Base-by-base conservation (phyloP, 2,113 vertebrate species). In the Corythoichthys intestinalis region DNA sequence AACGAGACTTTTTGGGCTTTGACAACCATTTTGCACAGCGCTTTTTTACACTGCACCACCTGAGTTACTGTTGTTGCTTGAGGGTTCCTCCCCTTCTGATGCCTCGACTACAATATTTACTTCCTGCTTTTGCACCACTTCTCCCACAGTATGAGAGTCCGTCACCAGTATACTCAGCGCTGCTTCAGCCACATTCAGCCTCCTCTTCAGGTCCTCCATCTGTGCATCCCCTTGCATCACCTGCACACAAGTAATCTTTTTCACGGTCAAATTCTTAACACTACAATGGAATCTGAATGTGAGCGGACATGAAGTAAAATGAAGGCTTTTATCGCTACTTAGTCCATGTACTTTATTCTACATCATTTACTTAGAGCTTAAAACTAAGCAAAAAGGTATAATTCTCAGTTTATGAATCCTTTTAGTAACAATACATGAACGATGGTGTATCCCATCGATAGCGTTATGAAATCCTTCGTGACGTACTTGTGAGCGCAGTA, bases 121-220 rank as follows among this genome's bases (percentile, higher is more conserved):
- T 11, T 8, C 41, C 20, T 57, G 34, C 9, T 67, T 2, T 13
- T 14, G 71, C 0, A 17, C 49, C 68, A 49, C 39, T 71, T 65
- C 73, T 1, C 0, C 67, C 0, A 63, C 74, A 49, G 39, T 58
- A 66, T 69, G 84, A 1, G 72, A 65, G 6, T 61, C 68, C 37
- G 77, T 82, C 35, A 87, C 71, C 61, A 76, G 17, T 75, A 83
- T 68, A 75, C 74, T 83, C 50, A 90, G 76, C 65, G 85, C 76
- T 0, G 47, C 66, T 85, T 87, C 82, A 1, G 72, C 72, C 46
- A 15, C 77, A 58, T 87, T 77, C 66, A 84, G 73, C 10, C 73
- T 85, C 66, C 37, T 83, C 72, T 67, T 87, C 81, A 88, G 70
- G 7, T 77, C 71, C 39, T 83, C 83, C 0, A 82, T 75, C 80